These are phyloP conservation scores for Aproaerema taeniolella DNA, from an alignment of 2,888 invertebrate species.

Conservation along the genomic window DNA sequence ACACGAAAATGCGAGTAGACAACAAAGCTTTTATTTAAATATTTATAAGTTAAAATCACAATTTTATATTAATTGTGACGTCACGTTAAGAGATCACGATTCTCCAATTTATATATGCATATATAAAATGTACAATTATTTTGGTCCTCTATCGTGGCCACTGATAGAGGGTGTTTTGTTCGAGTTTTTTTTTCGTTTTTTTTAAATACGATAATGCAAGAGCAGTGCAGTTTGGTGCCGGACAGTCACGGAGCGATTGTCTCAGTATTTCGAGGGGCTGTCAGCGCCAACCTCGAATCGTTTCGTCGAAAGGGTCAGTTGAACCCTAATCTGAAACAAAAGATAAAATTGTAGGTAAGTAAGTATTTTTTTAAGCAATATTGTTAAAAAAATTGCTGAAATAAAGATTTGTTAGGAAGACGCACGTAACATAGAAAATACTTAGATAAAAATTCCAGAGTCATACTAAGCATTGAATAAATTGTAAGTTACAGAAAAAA, in stretches of 20 bases:
- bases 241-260: constrained; percentile 68
- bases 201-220: constrained; percentile 57
- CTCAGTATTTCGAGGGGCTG: constrained; percentile 59
- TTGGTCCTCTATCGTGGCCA: constrained; percentile 66
- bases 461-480: no score
- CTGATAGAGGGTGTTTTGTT: constrained; percentile 61
- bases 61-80: constrained; percentile 62
- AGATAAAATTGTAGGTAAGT: neutral
- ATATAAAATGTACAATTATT: constrained; percentile 54
- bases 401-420: no score
- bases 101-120: constrained; percentile 69
- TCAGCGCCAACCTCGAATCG: constrained; percentile 63
- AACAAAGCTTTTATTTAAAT: constrained; percentile 43
- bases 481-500: no score
- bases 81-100: constrained; percentile 71
- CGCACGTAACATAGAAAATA: no score
- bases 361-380: neutral
- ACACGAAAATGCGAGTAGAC: constrained; percentile 56
- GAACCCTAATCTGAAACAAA: constrained; percentile 68
- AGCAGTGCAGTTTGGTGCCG: constrained; percentile 63
- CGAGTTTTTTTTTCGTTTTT: constrained; percentile 50
- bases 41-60: constrained; percentile 51
- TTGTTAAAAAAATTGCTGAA: no score
- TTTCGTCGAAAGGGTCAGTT: constrained; percentile 58
- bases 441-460: no score